Conservation (phyloP, 2,113 vertebrate genomes). For the Xiphophorus hellerii region DNA sequence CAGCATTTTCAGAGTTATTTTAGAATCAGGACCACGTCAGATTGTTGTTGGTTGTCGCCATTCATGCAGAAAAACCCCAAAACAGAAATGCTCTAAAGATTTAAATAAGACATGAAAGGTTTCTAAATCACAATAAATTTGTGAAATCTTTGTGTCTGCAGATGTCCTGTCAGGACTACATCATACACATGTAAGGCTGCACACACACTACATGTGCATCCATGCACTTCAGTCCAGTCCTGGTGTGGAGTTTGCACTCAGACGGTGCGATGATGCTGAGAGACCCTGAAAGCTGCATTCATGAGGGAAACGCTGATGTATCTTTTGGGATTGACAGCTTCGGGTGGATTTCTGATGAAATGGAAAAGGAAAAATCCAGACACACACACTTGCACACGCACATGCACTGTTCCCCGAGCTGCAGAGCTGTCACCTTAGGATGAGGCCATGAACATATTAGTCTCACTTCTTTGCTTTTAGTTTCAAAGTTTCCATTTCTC, state of each 20-base stretch:
- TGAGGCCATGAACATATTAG: slow-evolving; percentile 1
- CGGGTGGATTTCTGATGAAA: slow-evolving; percentile 29
- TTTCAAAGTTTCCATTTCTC: slow-evolving; percentile 7
- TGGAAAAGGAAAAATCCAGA: slow-evolving; percentile 1
- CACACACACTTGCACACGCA: neutral
- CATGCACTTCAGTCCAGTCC: neutral
- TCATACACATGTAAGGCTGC: neutral
- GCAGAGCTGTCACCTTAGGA: slow-evolving; percentile 6
- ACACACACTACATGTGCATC: neutral
- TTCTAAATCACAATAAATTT: too few species aligned
- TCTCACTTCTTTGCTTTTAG: slow-evolving; percentile 9
- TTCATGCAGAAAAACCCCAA: too few species aligned
- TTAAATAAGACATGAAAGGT: too few species aligned
- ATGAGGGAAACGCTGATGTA: slow-evolving; percentile 25
- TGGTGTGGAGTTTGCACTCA: neutral
- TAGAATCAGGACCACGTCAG: too few species aligned
- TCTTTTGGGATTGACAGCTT: slow-evolving; percentile 7
- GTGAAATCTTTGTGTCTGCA: neutral
- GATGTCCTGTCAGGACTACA: neutral
- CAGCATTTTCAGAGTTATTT: too few species aligned
- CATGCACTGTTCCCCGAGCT: too few species aligned
- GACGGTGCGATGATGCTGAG: slow-evolving; percentile 20
- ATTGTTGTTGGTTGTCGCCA: too few species aligned
- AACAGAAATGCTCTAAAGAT: too few species aligned
- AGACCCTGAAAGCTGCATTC: slow-evolving; percentile 24